phyloP scores from a whole-genome alignment of 1,140 invertebrate genomes.

The Cephus cinctus region DNA sequence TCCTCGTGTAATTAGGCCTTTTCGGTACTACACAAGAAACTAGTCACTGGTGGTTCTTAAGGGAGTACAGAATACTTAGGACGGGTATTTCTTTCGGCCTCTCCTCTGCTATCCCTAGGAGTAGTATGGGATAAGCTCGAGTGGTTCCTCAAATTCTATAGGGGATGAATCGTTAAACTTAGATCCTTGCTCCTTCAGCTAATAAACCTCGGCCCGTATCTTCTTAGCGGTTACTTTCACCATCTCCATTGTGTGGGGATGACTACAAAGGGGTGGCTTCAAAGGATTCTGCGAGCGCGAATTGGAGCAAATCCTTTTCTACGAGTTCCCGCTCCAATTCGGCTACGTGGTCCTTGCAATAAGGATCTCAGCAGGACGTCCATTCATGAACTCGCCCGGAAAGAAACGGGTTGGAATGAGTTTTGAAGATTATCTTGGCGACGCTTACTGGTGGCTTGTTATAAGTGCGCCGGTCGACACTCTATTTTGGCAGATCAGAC shows the following conservation, averaged over 20 bases:
- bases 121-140: too few relatives aligned
- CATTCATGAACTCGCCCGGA: conserved; percentile 34
- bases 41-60: too few relatives aligned
- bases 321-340: conserved; percentile 23
- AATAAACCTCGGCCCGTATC: conserved; percentile 3
- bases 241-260: conserved; percentile 1
- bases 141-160: too few relatives aligned
- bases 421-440: conserved; percentile 36
- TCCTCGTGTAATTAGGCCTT: too few relatives aligned
- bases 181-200: too few relatives aligned
- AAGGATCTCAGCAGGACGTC: conserved; percentile 30
- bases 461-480: conserved; percentile 26
- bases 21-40: too few relatives aligned
- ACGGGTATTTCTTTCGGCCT: too few relatives aligned
- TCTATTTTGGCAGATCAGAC: conserved; percentile 29
- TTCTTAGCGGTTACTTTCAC: conserved; percentile 2
- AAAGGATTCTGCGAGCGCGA: conserved; percentile 29
- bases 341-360: conserved; percentile 20
- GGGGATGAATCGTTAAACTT: too few relatives aligned
- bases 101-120: too few relatives aligned
- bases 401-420: conserved; percentile 41
- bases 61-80: too few relatives aligned
- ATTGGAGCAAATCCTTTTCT: conserved; percentile 37
- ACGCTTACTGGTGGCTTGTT: conserved; percentile 28
- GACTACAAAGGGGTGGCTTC: conserved; percentile 25